phyloP scores from a whole-genome alignment of 1,140 invertebrate species.

The Hetaerina americana region DNA sequence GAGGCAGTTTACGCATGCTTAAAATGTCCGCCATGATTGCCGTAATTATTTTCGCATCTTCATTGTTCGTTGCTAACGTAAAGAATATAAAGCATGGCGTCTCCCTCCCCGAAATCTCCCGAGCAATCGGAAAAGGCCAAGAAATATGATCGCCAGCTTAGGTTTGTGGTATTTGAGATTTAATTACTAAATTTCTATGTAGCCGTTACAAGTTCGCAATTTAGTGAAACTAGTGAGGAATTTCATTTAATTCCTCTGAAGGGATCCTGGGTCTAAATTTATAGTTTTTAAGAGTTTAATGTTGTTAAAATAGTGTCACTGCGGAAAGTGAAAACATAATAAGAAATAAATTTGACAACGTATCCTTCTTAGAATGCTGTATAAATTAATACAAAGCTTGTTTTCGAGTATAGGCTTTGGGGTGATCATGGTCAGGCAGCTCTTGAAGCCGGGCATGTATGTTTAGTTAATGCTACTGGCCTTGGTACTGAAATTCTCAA shows the following conservation, averaged over 20 bases:
- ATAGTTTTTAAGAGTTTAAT: background rate
- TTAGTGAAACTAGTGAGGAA: too few relatives aligned
- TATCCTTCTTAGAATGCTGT: too few relatives aligned
- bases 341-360: too few relatives aligned
- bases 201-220: too few relatives aligned
- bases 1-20: too few relatives aligned
- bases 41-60: background rate
- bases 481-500: conserved; percentile 92
- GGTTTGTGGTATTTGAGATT: conserved; percentile 33
- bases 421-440: conserved; percentile 90
- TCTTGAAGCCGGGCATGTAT: conserved; percentile 79
- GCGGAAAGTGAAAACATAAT: background rate
- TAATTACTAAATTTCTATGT: too few relatives aligned
- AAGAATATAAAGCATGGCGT: conserved; percentile 39
- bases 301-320: background rate
- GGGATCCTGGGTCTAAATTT: background rate
- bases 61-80: background rate
- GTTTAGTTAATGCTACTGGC: conserved; percentile 87
- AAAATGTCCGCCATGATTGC: too few relatives aligned
- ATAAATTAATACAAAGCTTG: too few relatives aligned
- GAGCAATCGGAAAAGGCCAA: conserved; percentile 64
- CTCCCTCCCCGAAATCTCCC: conserved; percentile 63
- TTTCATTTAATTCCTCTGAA: background rate
- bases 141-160: conserved; percentile 80
- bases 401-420: conserved; percentile 88